A percentile compares a stretch with the other conserved stretches of the same genome.
These are phyloP conservation scores for Cryptomyrus ogoouensis DNA, from an alignment of 2,113 vertebrate genomes.

Conservation along the genomic window DNA sequence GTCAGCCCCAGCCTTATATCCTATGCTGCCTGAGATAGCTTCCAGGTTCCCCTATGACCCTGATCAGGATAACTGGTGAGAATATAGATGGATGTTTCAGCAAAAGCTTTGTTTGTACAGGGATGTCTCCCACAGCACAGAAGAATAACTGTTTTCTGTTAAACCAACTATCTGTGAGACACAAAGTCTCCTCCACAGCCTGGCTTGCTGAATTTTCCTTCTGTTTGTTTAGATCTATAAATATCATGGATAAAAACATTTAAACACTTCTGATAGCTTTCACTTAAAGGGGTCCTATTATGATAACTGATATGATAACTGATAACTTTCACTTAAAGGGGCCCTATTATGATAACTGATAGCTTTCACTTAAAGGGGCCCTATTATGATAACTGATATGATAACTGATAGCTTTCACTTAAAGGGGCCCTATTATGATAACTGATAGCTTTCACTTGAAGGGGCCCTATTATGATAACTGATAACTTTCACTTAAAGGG, in stretches of 20 bases:
- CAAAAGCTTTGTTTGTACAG: not conserved
- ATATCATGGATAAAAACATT: no score
- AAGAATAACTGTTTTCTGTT: not conserved
- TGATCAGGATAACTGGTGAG: not conserved
- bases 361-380: not conserved
- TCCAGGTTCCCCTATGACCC: not conserved
- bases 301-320: not conserved
- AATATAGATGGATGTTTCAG: not conserved
- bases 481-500: no score
- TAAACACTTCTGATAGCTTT: no score
- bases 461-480: no score
- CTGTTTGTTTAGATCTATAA: not conserved
- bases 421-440: not conserved
- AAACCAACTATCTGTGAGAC: not conserved
- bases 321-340: no score
- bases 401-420: not conserved
- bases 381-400: no score
- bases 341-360: not conserved
- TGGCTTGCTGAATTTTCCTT: not conserved
- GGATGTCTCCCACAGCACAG: not conserved
- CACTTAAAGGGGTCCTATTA: no score
- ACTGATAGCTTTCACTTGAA: no score
- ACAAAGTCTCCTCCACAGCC: not conserved
- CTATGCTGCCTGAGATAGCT: not conserved
- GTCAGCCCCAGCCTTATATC: not conserved